Percentiles rank a stretch among this genome's conserved stretches.
These are phyloP conservation scores for Megaleporinus macrocephalus DNA, from an alignment of 2,113 vertebrate species.

Conservation along the genomic window DNA sequence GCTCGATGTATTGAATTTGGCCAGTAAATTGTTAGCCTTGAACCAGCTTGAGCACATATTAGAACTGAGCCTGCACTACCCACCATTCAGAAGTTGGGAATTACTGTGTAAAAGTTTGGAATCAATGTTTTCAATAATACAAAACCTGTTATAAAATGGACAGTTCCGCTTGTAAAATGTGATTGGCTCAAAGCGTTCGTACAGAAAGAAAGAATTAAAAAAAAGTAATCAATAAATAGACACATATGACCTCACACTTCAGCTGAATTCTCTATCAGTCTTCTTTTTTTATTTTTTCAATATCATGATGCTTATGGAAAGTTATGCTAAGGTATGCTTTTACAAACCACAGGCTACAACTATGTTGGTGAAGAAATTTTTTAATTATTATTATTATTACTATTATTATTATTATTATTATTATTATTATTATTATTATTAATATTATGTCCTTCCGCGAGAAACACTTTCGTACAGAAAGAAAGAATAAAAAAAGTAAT, in stretches of 20 bases:
- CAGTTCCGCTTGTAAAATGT: no score
- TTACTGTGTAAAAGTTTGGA: background rate
- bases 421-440: no score
- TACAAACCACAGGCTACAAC: no score
- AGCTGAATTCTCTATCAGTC: no score
- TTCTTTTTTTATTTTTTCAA: no score
- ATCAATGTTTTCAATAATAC: background rate
- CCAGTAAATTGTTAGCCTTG: constrained; percentile 28
- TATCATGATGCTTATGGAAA: no score
- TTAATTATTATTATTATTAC: no score
- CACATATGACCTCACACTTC: background rate
- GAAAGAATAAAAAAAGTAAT: no score
- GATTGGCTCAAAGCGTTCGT: background rate
- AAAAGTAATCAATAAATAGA: background rate
- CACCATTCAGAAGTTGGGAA: background rate
- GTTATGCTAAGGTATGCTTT: background rate
- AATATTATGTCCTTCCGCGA: no score
- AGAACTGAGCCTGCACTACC: background rate
- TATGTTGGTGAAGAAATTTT: no score
- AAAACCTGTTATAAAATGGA: background rate
- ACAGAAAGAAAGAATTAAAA: background rate
- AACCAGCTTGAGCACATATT: constrained; percentile 8
- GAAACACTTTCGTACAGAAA: no score
- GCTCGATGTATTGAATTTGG: constrained; percentile 39
- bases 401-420: no score